Evolutionary conservation across 1,140 invertebrate genomes (phyloP).

Genomic region (Drosophila sulfurigaster): DNA sequence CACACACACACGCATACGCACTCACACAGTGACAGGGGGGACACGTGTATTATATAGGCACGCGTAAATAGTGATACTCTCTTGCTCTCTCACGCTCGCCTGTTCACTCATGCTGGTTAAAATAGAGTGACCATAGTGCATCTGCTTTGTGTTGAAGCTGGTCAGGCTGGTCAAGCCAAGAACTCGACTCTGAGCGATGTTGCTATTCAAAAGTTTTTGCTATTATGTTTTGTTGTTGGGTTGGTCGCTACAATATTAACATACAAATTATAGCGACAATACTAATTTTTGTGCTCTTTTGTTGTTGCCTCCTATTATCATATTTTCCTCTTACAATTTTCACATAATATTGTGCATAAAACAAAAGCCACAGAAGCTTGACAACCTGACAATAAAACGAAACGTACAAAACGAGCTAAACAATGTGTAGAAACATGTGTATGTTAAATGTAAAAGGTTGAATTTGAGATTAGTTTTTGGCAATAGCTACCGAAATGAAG

Average conservation of each 20-base stretch:
- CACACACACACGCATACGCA: slow-evolving; percentile 24
- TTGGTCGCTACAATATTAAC: slow-evolving; percentile 43
- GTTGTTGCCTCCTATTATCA: slow-evolving; percentile 41
- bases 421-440: slow-evolving; percentile 44
- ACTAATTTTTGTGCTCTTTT: slow-evolving; percentile 50
- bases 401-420: slow-evolving; percentile 38
- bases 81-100: slow-evolving; percentile 23
- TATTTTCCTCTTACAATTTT: slow-evolving; percentile 51
- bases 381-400: slow-evolving; percentile 36
- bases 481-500: slow-evolving; percentile 56
- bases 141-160: slow-evolving; percentile 65
- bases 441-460: slow-evolving; percentile 55
- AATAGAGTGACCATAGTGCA: slow-evolving; percentile 69
- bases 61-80: slow-evolving; percentile 45
- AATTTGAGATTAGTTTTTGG: slow-evolving; percentile 45
- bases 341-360: slow-evolving; percentile 66
- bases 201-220: slow-evolving; percentile 36
- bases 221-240: slow-evolving; percentile 29
- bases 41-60: slow-evolving; percentile 15
- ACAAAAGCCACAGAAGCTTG: slow-evolving; percentile 41
- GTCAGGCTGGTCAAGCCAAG: slow-evolving; percentile 55
- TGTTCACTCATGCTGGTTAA: slow-evolving; percentile 42
- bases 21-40: not conserved
- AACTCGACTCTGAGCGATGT: slow-evolving; percentile 21
- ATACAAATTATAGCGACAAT: slow-evolving; percentile 62